Evolutionary conservation across 1,140 invertebrate genomes (phyloP).

Genomic region (Saccostrea echinata): DNA sequence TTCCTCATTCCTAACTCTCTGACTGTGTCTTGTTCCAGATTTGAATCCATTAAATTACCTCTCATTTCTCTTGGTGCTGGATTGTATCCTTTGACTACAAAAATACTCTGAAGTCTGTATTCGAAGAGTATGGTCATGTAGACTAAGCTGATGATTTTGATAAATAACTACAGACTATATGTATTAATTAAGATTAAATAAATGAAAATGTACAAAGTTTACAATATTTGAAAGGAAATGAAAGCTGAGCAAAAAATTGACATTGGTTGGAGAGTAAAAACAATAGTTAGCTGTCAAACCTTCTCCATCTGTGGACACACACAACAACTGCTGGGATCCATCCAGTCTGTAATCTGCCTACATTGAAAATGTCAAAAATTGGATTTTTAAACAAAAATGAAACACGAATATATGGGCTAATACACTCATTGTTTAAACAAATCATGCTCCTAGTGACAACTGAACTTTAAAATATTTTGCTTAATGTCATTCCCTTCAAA

Average conservation of each 20-base stretch:
- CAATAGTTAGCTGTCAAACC: constrained; percentile 81
- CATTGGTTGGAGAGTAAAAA: too few species aligned
- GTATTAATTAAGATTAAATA: too few species aligned
- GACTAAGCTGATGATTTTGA: too few species aligned
- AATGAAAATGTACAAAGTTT: too few species aligned
- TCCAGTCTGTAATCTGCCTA: constrained; percentile 90
- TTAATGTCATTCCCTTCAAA: too few species aligned
- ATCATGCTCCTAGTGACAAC: too few species aligned
- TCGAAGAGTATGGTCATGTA: too few species aligned
- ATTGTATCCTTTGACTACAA: constrained; percentile 88
- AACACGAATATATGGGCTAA: not conserved
- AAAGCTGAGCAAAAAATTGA: too few species aligned
- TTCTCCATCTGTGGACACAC: constrained; percentile 92
- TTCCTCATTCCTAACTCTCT: constrained; percentile 90
- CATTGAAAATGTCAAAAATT: not conserved
- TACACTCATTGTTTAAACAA: too few species aligned
- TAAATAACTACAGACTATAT: too few species aligned
- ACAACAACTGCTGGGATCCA: constrained; percentile 90
- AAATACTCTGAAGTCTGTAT: not conserved
- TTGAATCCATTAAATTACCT: constrained; percentile 81
- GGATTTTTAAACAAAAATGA: not conserved
- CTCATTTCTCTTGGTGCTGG: constrained; percentile 77
- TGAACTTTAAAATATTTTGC: too few species aligned
- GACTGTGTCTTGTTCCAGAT: constrained; percentile 88
- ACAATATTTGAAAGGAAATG: too few species aligned